Evolutionary conservation across 2,113 vertebrate species (phyloP).

Genomic region (Indri indri): DNA sequence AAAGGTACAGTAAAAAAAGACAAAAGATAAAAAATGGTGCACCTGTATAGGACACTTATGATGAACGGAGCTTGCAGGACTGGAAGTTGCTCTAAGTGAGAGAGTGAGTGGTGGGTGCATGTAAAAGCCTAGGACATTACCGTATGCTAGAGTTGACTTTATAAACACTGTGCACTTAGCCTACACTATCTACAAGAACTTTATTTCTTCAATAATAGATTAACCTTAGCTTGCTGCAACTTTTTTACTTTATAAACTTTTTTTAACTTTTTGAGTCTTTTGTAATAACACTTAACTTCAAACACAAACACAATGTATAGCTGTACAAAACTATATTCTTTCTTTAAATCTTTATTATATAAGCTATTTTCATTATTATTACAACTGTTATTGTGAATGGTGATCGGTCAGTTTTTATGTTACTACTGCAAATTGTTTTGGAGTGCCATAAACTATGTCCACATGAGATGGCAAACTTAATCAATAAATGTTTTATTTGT

Average conservation of each 20-base stretch:
- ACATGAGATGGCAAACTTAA: no score
- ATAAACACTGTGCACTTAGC: neutral
- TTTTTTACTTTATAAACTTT: neutral
- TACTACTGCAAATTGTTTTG: no score
- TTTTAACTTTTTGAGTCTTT: neutral
- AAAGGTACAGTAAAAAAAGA: neutral
- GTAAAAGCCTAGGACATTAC: neutral
- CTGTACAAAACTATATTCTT: neutral
- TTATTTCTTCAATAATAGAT: neutral
- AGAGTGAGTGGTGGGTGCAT: neutral
- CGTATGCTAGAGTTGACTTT: neutral
- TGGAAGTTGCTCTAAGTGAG: neutral
- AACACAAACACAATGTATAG: neutral
- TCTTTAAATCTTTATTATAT: neutral
- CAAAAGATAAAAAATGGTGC: neutral
- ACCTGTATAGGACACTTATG: neutral
- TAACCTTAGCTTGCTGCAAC: neutral
- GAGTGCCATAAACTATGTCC: no score
- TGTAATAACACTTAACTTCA: neutral
- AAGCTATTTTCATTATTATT: neutral
- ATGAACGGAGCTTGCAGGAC: neutral
- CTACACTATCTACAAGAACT: no score
- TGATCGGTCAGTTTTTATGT: neutral
- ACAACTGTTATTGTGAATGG: neutral
- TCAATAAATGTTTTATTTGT: no score